Evolutionary conservation across 2,113 vertebrate species (phyloP).

Genomic region (Peromyscus polionotus): DNA sequence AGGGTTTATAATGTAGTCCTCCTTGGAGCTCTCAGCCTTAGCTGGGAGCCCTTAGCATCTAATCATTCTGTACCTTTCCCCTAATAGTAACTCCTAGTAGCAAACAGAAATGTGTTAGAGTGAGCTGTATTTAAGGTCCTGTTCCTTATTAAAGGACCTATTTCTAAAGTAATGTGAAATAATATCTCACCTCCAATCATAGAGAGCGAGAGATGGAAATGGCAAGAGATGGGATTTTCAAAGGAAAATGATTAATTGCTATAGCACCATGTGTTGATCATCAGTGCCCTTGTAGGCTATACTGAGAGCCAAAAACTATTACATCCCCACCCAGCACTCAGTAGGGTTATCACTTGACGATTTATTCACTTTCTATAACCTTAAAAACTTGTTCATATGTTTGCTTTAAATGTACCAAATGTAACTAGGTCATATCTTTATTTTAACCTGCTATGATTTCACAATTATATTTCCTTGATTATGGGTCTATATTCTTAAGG

Average conservation of each 20-base stretch:
- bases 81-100: not conserved
- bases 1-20: not conserved
- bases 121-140: not conserved
- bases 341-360: not conserved
- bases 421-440: not conserved
- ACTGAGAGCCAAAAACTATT: not conserved
- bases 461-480: not conserved
- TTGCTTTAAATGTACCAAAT: not conserved
- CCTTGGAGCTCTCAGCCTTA: not conserved
- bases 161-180: not conserved
- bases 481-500: not conserved
- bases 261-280: accelerated
- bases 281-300: accelerated
- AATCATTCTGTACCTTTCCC: not conserved
- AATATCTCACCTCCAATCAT: not conserved
- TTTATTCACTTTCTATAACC: not conserved
- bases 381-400: not conserved
- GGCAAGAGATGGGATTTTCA: not conserved
- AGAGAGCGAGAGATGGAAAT: not conserved
- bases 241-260: not conserved
- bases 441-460: not conserved
- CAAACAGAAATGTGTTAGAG: not conserved
- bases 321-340: not conserved
- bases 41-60: not conserved
- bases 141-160: not conserved